Percentiles rank a stretch among this genome's conserved stretches.
phyloP scores from a whole-genome alignment of 1,140 invertebrate species.

The Anastrepha obliqua region DNA sequence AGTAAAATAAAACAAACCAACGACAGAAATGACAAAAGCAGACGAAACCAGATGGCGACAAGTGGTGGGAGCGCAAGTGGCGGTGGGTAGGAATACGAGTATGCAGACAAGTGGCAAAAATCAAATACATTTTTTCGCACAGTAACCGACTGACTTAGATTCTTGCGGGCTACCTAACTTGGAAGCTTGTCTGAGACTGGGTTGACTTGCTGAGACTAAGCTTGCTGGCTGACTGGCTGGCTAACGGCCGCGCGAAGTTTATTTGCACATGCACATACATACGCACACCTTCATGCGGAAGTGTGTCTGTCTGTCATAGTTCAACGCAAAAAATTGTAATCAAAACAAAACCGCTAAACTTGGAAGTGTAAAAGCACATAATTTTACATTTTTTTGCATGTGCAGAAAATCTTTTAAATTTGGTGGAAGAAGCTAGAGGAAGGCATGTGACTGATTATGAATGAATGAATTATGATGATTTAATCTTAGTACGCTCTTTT shows the following conservation, averaged over 20 bases:
- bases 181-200: not conserved
- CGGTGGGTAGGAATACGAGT: not conserved
- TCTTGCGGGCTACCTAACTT: not conserved
- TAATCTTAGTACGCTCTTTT: too few species aligned
- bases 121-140: not conserved
- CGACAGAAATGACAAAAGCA: not conserved
- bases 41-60: not conserved
- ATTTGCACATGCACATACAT: not conserved
- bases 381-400: not conserved
- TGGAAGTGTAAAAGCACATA: too few species aligned
- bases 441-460: not conserved
- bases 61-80: not conserved
- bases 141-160: constrained; percentile 36
- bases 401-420: not conserved
- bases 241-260: not conserved
- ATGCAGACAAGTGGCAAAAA: not conserved
- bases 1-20: not conserved
- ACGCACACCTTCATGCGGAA: not conserved
- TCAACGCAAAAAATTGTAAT: not conserved
- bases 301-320: not conserved
- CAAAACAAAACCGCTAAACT: constrained; percentile 12
- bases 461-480: too few species aligned
- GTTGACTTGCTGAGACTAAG: too few species aligned
- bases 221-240: not conserved
- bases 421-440: not conserved